Conservation (phyloP, 1,140 invertebrate genomes). For the Polypedilum pembai region DNA sequence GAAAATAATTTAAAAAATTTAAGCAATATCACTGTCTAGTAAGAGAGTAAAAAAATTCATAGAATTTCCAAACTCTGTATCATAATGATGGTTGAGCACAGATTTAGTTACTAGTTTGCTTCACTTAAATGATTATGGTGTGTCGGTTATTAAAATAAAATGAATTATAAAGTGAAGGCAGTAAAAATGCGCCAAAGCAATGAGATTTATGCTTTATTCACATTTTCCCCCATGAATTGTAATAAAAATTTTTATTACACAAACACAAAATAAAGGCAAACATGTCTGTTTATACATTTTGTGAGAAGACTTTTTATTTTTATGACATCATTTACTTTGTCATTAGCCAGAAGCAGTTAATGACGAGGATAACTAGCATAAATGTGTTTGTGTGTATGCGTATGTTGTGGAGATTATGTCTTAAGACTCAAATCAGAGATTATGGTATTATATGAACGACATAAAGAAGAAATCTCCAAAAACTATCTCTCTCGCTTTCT, state of each 20-base stretch:
- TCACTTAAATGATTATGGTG: constrained; percentile 26
- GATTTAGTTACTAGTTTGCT: constrained; percentile 24
- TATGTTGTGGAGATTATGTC: background rate
- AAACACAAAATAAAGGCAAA: background rate
- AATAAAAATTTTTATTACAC: background rate
- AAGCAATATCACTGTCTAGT: too few species aligned
- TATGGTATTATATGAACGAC: background rate
- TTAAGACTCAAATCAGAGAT: constrained; percentile 12
- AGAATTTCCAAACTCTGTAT: too few species aligned
- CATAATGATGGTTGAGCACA: background rate
- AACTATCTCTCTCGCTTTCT: too few species aligned
- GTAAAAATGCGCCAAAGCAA: constrained; percentile 17
- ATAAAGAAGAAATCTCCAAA: too few species aligned
- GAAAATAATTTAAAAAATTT: too few species aligned
- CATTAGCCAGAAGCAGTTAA: constrained; percentile 28
- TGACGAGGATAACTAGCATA: constrained; percentile 10
- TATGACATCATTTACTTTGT: constrained; percentile 28
- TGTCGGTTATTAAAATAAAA: constrained; percentile 28
- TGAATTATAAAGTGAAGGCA: constrained; percentile 25
- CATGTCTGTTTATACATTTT: constrained; percentile 22
- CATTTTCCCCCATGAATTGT: background rate
- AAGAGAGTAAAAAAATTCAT: too few species aligned
- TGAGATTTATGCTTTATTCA: constrained; percentile 4
- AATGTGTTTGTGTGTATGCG: background rate
- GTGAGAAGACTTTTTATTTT: constrained; percentile 20